These are phyloP conservation scores for Leptinotarsa rubiginosa DNA, from an alignment of 2,888 invertebrate species.

Conservation along the genomic window DNA sequence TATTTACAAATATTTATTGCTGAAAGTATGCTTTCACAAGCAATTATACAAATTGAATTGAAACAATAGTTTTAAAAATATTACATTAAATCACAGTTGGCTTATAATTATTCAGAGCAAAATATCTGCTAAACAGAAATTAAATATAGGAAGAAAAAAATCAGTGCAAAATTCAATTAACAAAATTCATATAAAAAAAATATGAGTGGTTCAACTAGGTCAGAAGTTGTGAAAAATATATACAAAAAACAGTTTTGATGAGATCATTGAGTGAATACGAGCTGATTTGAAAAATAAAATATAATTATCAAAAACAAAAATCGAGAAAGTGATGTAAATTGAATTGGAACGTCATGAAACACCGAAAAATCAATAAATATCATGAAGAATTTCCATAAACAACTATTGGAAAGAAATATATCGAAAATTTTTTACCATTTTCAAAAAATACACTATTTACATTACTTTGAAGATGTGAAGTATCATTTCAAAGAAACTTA, in stretches of 20 bases:
- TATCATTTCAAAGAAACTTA: too few species aligned
- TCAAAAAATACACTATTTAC: too few species aligned
- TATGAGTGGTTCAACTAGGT: neutral
- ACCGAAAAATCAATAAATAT: too few species aligned
- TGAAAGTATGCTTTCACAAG: conserved; percentile 31
- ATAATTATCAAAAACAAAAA: neutral
- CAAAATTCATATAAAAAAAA: conserved; percentile 11
- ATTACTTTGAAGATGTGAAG: too few species aligned
- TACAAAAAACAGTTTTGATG: neutral
- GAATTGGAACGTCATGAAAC: neutral
- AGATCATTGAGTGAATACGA: neutral
- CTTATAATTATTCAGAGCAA: conserved; percentile 28
- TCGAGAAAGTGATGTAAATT: neutral
- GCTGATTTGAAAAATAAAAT: neutral
- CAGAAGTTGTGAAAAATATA: neutral
- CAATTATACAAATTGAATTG: conserved; percentile 31
- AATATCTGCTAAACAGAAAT: conserved; percentile 22
- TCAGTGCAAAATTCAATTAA: neutral
- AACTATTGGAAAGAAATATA: too few species aligned
- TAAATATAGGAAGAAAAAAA: conserved; percentile 8
- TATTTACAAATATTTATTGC: conserved; percentile 23
- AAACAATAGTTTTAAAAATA: conserved; percentile 20
- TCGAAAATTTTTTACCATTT: too few species aligned
- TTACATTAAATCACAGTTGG: conserved; percentile 37
- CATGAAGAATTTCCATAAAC: too few species aligned